A percentile compares a stretch with the other conserved stretches of the same genome.
These are phyloP conservation scores for Drosophila fulvimacula DNA, from an alignment of 2,888 invertebrate species.

Conservation along the genomic window DNA sequence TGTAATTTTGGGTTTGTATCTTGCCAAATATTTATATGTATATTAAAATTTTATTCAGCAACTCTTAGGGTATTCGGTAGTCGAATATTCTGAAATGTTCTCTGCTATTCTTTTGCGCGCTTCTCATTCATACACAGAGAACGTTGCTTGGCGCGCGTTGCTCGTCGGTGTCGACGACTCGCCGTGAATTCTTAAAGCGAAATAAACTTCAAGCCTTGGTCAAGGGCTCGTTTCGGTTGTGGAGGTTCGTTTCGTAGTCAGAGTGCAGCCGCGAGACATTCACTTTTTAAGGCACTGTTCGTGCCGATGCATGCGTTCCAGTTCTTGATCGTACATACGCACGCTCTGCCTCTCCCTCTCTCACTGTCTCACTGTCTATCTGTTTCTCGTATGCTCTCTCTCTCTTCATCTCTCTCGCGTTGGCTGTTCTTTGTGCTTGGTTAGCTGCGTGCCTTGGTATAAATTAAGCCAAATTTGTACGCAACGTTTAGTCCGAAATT, in stretches of 20 bases:
- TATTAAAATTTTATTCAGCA: not conserved
- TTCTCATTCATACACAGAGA: constrained; percentile 54
- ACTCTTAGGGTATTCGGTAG: constrained; percentile 1
- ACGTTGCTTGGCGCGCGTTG: constrained; percentile 60
- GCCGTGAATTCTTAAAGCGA: constrained; percentile 58
- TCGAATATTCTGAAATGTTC: not conserved
- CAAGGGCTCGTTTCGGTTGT: constrained; percentile 42
- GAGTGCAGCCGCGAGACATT: constrained; percentile 41
- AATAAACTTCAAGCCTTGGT: constrained; percentile 44
- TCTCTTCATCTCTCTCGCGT: constrained; percentile 17
- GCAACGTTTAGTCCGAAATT: constrained; percentile 78
- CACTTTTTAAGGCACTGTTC: constrained; percentile 54
- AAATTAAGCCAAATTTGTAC: constrained; percentile 77
- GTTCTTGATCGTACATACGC: constrained; percentile 17
- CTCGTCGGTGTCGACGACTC: constrained; percentile 23
- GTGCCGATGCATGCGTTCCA: constrained; percentile 46
- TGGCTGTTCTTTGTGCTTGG: constrained; percentile 28
- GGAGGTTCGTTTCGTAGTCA: constrained; percentile 7
- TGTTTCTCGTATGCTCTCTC: not conserved
- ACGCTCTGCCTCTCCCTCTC: constrained; percentile 8
- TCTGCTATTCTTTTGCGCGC: constrained; percentile 12
- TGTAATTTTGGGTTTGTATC: no score
- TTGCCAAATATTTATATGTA: no score
- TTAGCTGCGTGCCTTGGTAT: constrained; percentile 72
- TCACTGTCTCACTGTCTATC: not conserved